phyloP scores from a whole-genome alignment of 1,140 invertebrate genomes.

The Euschistus heros region DNA sequence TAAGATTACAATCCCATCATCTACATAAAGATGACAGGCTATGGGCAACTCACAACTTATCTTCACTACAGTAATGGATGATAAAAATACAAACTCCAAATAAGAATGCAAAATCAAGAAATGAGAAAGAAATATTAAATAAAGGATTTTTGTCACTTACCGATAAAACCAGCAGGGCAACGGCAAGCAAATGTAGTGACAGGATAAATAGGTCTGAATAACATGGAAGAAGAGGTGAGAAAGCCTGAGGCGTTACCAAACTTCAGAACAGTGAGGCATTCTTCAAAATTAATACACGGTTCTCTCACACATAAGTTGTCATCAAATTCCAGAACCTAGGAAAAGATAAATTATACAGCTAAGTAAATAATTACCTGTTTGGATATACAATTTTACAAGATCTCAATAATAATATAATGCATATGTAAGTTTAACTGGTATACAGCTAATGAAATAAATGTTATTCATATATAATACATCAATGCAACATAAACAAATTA shows the following conservation, averaged over 20 bases:
- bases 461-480: no score
- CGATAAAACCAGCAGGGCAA: slow-evolving; percentile 73
- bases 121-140: no score
- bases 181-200: slow-evolving; percentile 88
- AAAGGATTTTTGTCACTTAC: slow-evolving; percentile 34
- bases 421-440: no score
- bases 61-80: not conserved
- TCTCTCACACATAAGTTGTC: slow-evolving; percentile 94
- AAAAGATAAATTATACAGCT: slow-evolving; percentile 23
- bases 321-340: slow-evolving; percentile 83
- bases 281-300: slow-evolving; percentile 91
- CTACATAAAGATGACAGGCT: no score
- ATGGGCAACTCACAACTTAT: no score
- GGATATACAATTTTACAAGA: no score
- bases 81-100: no score
- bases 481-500: no score
- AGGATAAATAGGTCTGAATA: slow-evolving; percentile 91
- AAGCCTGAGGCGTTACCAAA: slow-evolving; percentile 90
- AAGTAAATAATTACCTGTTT: slow-evolving; percentile 2
- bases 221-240: slow-evolving; percentile 78
- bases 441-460: no score
- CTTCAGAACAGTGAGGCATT: slow-evolving; percentile 82
- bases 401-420: no score
- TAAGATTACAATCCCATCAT: no score
- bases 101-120: not conserved